Evolutionary conservation across 2,888 invertebrate species (phyloP), one percentile per base, ranked within the genome.

Genomic region (Onchidella celtica): DNA sequence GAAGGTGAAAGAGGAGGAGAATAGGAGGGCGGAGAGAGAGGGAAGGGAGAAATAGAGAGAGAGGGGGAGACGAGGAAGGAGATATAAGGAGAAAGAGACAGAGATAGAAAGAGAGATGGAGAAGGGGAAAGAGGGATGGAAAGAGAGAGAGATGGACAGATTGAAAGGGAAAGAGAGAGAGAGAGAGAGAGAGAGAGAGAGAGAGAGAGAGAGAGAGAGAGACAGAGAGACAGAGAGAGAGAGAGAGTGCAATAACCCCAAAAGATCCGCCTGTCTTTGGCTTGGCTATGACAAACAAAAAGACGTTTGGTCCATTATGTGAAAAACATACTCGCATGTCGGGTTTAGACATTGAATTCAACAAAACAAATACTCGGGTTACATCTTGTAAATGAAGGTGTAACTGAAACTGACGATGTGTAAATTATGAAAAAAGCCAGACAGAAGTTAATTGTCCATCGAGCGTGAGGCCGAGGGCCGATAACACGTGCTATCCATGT

Each of bases 131-230:
- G n/a, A n/a, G n/a, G n/a, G n/a, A n/a, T n/a, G n/a, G n/a, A n/a
- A n/a, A n/a, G n/a, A n/a, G n/a, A n/a, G n/a, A n/a, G n/a, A n/a
- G n/a, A n/a, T n/a, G n/a, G n/a, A n/a, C n/a, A n/a, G n/a, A n/a
- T n/a, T n/a, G n/a, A n/a, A n/a, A n/a, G n/a, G n/a, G n/a, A n/a
- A n/a, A n/a, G n/a, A n/a, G n/a, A n/a, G n/a, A n/a, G 61, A 61
- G 61, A 61, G 61, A 61, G 61, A 61, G 61, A 61, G 61, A 61
- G 61, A 61, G 61, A 61, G 61, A 61, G 61, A 61, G 61, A 61
- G 61, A 61, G 61, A 61, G 61, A 61, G 61, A 61, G 61, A 21
- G 61, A 61, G 61, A 61, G 61, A 61, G n/a, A 61, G n/a, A 21
- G 17, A 61, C 9, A 17, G 17, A 47, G 55, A 47, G 17, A 47